Percentiles rank a stretch among this genome's conserved stretches.
phyloP scores from a whole-genome alignment of 2,113 vertebrate species.

The Silurus asotus region DNA sequence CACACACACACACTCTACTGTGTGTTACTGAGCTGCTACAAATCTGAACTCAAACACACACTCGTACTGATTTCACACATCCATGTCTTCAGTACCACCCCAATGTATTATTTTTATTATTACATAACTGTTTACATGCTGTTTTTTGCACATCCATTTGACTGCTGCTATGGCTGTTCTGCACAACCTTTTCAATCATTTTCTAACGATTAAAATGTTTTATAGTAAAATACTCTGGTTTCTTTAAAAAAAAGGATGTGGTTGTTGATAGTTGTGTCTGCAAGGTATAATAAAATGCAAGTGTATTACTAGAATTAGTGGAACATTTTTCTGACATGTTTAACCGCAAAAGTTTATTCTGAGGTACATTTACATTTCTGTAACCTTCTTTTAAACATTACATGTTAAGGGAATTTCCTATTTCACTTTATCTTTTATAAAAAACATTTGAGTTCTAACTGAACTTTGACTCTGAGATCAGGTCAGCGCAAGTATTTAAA shows the following conservation, averaged over 20 bases:
- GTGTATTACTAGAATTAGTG: neutral
- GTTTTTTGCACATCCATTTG: too few relatives aligned
- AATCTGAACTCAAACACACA: too few relatives aligned
- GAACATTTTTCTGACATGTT: neutral
- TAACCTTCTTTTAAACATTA: neutral
- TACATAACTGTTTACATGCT: too few relatives aligned
- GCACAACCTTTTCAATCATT: neutral
- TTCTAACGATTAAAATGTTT: neutral
- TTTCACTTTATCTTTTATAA: neutral
- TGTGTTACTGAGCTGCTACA: too few relatives aligned
- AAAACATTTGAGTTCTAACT: neutral
- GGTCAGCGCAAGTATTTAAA: too few relatives aligned
- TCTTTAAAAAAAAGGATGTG: neutral
- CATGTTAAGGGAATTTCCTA: neutral
- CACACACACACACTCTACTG: too few relatives aligned
- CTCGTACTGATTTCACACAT: too few relatives aligned
- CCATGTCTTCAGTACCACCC: too few relatives aligned
- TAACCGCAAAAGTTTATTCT: neutral
- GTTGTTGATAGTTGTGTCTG: neutral
- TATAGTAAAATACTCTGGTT: neutral
- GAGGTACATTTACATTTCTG: neutral
- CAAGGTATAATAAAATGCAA: neutral
- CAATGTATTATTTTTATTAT: too few relatives aligned
- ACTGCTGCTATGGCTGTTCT: too few relatives aligned
- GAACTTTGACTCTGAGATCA: slow-evolving; percentile 18